Evolutionary conservation across 2,888 invertebrate genomes (phyloP), one percentile per base, ranked within the genome.

Genomic region (Brenthis ino): DNA sequence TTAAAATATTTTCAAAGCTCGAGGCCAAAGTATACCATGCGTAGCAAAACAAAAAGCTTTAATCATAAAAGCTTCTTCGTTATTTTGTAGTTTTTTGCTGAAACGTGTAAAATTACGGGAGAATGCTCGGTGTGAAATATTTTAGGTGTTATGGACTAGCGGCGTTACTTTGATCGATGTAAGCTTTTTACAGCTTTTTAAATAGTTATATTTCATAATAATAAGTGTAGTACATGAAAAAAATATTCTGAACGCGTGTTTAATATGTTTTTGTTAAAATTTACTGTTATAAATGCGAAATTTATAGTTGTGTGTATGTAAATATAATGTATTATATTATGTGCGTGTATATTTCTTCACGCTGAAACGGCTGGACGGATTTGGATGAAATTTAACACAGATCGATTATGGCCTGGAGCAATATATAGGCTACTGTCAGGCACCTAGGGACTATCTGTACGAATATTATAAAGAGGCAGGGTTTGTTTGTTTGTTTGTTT

Each of bases 31-130:
- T 71, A 68, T 60, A 56, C 69, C 60, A 53, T 57, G 64, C 61
- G 58, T 73, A 67, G 56, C 65, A 71, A 72, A 71, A 69, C 61
- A 68, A 69, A 65, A 50, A 60, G 68, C 65, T 68, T 69, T 71
- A 72, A 71, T 66, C 71, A 69, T 68, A 70, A 74, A 71, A 72
- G 67, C 71, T 67, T 67, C 66, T 68, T 61, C n/a, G 55, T 65
- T 53, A 63, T 65, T 69, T 69, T 51, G 51, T 68, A 61, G 53
- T 57, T 60, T 20, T 63, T 55, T 65, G 68, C 16, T 43, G 66
- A 61, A 67, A 67, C 55, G 57, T 61, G 56, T 50, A 28, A 68
- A 69, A 69, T 65, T 47, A 61, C 57, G 20, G n/a, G 37, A 63
- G 64, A 64, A 67, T 43, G 54, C 47, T 57, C 28, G 14, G 16